Evolutionary conservation across 2,797 vertebrate genomes (phyloP).

Genomic region (Ciconia nigra): DNA sequence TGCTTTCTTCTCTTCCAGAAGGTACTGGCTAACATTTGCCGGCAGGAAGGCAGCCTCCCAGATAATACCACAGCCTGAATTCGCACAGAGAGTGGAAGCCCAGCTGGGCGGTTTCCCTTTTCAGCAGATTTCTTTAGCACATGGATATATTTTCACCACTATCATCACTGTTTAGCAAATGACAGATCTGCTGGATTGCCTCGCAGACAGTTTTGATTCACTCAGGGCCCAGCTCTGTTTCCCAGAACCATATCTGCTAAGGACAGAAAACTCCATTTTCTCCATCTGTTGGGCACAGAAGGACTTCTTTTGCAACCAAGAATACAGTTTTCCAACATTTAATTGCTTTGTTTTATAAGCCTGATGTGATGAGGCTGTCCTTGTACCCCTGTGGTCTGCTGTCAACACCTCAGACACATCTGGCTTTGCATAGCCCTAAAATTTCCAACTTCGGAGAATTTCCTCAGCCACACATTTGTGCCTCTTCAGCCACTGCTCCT

Average conservation of each 20-base stretch:
- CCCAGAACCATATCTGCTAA: neutral
- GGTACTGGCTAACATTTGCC: conserved; percentile 1
- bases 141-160: conserved; percentile 39
- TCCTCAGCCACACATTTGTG: neutral
- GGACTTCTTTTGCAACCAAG: neutral
- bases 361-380: neutral
- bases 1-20: neutral
- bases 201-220: neutral
- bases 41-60: neutral
- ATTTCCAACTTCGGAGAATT: neutral
- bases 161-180: conserved; percentile 11
- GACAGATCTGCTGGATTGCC: conserved; percentile 25
- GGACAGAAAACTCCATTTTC: neutral
- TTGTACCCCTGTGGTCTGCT: neutral
- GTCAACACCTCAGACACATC: neutral
- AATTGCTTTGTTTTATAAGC: neutral
- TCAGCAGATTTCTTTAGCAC: conserved; percentile 31
- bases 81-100: neutral
- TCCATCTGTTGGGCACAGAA: neutral
- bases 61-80: neutral
- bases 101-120: conserved; percentile 39
- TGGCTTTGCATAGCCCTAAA: neutral
- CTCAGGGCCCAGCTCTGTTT: neutral
- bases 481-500: neutral
- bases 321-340: neutral